Percentiles rank a stretch among this genome's conserved stretches.
Evolutionary conservation across 2,888 invertebrate genomes (phyloP).

Genomic region (Chrysina gloriosa): DNA sequence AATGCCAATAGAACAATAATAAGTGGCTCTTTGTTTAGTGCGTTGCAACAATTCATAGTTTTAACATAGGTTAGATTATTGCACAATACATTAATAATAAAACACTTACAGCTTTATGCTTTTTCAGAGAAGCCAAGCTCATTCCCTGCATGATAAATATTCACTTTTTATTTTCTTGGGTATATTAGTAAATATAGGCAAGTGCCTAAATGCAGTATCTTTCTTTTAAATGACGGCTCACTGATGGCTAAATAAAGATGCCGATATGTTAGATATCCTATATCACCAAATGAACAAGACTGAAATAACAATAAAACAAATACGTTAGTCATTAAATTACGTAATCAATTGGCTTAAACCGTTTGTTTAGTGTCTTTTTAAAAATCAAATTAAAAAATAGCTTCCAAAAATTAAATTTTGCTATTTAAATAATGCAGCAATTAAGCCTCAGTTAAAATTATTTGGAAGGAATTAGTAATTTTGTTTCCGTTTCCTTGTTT

Average conservation of each 20-base stretch:
- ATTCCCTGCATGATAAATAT: conserved; percentile 78
- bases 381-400: no score
- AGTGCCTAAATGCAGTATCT: background rate
- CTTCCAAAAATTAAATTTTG: no score
- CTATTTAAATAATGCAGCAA: no score
- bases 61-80: conserved; percentile 20
- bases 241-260: background rate
- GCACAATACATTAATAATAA: conserved; percentile 15
- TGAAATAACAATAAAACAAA: background rate
- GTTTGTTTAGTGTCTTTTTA: no score
- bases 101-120: conserved; percentile 81
- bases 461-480: no score
- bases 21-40: background rate
- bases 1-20: conserved; percentile 23
- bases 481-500: no score
- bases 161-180: conserved; percentile 30
- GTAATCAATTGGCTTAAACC: background rate
- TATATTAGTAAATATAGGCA: background rate
- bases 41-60: background rate
- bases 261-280: background rate
- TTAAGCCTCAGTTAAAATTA: no score
- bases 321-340: background rate
- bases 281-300: background rate
- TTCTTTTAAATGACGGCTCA: background rate
- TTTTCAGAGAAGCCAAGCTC: conserved; percentile 75